phyloP scores from a whole-genome alignment of 2,888 invertebrate genomes.

The Athalia circularis region DNA sequence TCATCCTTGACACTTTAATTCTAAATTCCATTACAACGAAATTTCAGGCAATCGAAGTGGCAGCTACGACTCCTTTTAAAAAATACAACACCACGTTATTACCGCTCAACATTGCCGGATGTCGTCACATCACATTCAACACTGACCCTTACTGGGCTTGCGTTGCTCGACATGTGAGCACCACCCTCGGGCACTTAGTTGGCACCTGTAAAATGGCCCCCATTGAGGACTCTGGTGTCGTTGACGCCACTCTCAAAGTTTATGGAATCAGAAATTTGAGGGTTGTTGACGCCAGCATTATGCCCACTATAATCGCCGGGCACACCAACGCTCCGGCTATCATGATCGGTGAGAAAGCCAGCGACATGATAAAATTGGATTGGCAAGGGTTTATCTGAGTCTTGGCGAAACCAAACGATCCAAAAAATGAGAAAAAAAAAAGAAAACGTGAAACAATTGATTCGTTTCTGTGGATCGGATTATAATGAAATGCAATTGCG shows the following conservation, averaged over 20 bases:
- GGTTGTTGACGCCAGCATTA: conserved; percentile 78
- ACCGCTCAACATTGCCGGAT: conserved; percentile 81
- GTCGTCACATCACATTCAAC: conserved; percentile 78
- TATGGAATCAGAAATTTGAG: conserved; percentile 76
- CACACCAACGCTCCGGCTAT: conserved; percentile 77
- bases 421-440: background rate
- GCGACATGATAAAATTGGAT: conserved; percentile 76
- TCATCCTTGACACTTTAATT: background rate
- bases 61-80: conserved; percentile 76
- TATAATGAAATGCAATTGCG: too few species aligned
- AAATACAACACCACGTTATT: conserved; percentile 76
- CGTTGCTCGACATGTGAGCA: conserved; percentile 81
- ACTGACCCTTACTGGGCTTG: conserved; percentile 86
- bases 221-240: conserved; percentile 73
- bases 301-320: conserved; percentile 77
- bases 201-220: conserved; percentile 77
- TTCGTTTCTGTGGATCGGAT: too few species aligned
- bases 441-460: too few species aligned
- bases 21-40: background rate
- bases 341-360: conserved; percentile 79
- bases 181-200: conserved; percentile 79
- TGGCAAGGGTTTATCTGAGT: conserved; percentile 61
- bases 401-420: too few species aligned
- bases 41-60: conserved; percentile 77
- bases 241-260: conserved; percentile 74